phyloP scores from a whole-genome alignment of 2,797 vertebrate genomes.

The Molossus molossus region DNA sequence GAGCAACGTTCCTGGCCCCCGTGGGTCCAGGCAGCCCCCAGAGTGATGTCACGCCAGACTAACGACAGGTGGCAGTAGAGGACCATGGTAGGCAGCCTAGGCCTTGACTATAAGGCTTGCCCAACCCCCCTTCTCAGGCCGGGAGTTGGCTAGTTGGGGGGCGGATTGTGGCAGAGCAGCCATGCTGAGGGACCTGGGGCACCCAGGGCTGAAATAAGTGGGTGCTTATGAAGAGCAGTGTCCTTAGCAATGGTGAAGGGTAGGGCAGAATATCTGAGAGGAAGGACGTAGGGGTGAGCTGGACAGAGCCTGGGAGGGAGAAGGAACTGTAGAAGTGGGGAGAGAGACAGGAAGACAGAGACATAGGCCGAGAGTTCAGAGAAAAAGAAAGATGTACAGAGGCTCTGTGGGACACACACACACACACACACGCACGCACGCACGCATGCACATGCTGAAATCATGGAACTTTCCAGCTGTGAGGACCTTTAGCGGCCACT shows the following conservation, averaged over 20 bases:
- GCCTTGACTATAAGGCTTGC: neutral
- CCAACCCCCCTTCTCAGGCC: neutral
- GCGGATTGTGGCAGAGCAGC: neutral
- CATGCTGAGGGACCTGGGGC: neutral
- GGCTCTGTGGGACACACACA: neutral
- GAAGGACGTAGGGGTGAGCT: neutral
- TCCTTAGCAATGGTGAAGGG: neutral
- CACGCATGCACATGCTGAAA: neutral
- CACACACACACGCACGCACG: neutral
- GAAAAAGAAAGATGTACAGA: constrained; percentile 39
- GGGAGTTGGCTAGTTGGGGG: neutral
- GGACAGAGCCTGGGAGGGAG: neutral
- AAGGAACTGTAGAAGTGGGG: neutral
- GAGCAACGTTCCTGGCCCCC: constrained; percentile 53
- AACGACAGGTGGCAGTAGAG: constrained; percentile 85
- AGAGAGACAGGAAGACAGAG: neutral
- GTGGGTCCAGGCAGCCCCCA: constrained; percentile 29
- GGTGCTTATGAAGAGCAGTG: constrained; percentile 30
- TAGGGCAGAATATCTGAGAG: neutral
- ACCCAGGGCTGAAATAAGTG: neutral
- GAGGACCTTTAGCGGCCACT: constrained; percentile 1
- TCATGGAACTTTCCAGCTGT: neutral
- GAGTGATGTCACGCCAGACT: neutral
- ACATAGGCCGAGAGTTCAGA: neutral
- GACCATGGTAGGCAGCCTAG: constrained; percentile 41